Evolutionary conservation across 2,888 invertebrate genomes (phyloP), one percentile per base, ranked within the genome.

Genomic region (Thymelicus lineola): DNA sequence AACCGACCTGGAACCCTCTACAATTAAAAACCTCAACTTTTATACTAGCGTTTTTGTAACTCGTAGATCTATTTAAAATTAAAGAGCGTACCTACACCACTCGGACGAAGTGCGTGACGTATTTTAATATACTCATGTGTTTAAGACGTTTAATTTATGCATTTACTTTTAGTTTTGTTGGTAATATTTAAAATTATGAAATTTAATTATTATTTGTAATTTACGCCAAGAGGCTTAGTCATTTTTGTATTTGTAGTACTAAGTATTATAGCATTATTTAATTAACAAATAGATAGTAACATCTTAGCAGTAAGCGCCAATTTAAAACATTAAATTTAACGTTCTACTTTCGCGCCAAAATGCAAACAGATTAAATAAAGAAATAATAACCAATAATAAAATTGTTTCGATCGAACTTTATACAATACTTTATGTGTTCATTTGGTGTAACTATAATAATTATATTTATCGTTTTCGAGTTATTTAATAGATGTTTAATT

Each of bases 371-470:
- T 61, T 45, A 45, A 4, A 65, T 42, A 48, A 15, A 20, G 38
- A 53, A 55, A 61, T 53, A 61, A 55, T 28, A 60, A 62, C 4
- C 35, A 57, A 46, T 62, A 45, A 62, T 62, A 69, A 61, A 42
- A 69, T 63, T 63, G 69, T 58, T 63, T 69, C 42, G 53, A 69
- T 63, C 58, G 15, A 62, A 68, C 48, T 72, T 74, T 70, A 72
- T 73, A 75, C 71, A 74, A 76, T 74, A 72, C 75, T 71, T 69
- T 76, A 79, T 82, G 81, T 82, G 82, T 82, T 83, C 82, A 82
- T 79, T 79, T 81, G 74, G 75, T 76, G 75, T 80, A 80, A 76
- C 77, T 75, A 75, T 75, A 74, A 76, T 70, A 53, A 53, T 53
- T 53, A 72, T 79, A 80, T 79, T 80, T 81, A 79, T 80, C 74